Percentiles rank a stretch among this genome's conserved stretches.
phyloP scores from a whole-genome alignment of 2,113 vertebrate genomes.

The Chunga burmeisteri region DNA sequence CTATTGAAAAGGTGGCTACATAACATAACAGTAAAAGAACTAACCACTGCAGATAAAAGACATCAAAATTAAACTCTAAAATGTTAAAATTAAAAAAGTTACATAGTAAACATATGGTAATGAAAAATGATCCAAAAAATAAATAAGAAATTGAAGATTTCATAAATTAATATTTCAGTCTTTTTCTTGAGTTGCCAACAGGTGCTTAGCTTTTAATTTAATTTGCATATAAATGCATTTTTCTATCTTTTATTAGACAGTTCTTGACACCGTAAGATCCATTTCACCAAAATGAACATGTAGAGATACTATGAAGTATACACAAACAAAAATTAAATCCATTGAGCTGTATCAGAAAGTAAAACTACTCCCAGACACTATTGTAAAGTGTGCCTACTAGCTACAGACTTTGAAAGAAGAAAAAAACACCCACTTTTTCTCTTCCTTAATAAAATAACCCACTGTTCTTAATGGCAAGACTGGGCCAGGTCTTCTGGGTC shows the following conservation, averaged over 20 bases:
- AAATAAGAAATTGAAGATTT: background rate
- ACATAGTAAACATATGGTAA: background rate
- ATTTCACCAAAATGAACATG: background rate
- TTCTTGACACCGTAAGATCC: background rate
- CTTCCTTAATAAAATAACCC: background rate
- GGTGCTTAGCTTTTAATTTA: background rate
- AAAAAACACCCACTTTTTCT: background rate
- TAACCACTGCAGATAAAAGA: background rate
- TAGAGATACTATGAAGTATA: background rate
- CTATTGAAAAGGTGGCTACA: background rate
- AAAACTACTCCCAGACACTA: background rate
- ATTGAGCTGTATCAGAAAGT: background rate
- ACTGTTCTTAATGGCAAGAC: background rate
- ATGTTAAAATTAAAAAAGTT: background rate
- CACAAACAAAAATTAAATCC: background rate
- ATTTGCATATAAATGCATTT: background rate
- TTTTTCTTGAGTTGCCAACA: background rate
- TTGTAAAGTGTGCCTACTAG: background rate
- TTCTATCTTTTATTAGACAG: background rate
- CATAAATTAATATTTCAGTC: background rate
- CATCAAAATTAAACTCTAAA: background rate
- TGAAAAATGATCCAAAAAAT: background rate
- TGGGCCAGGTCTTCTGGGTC: background rate
- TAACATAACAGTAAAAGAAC: background rate
- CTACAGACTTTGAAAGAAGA: background rate